phyloP scores from a whole-genome alignment of 2,888 invertebrate genomes.

The Poecilus cupreus region DNA sequence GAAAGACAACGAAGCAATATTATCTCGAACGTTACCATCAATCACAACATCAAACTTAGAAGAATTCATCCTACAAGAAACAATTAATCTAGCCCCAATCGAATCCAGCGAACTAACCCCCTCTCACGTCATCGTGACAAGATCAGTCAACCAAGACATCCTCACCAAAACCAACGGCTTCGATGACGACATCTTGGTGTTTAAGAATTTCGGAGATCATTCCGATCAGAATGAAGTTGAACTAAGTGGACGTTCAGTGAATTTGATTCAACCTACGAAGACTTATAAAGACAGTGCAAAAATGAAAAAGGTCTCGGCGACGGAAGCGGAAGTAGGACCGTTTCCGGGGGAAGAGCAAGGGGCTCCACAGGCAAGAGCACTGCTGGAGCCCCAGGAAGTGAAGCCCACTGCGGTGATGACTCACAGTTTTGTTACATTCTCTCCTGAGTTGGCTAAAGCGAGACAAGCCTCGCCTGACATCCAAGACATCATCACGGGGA shows the following conservation, averaged over 20 bases:
- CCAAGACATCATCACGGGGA: constrained; percentile 92
- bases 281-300: constrained; percentile 73
- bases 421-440: constrained; percentile 75
- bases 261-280: constrained; percentile 76
- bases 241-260: constrained; percentile 67
- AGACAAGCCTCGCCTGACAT: constrained; percentile 85
- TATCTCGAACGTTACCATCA: constrained; percentile 41
- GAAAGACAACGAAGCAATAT: constrained; percentile 59
- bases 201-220: constrained; percentile 76
- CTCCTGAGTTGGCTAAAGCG: constrained; percentile 70
- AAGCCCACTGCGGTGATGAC: constrained; percentile 72
- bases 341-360: constrained; percentile 85
- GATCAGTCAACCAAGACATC: constrained; percentile 71
- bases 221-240: constrained; percentile 74
- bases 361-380: constrained; percentile 83
- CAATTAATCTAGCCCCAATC: constrained; percentile 52
- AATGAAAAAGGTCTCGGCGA: constrained; percentile 69
- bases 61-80: constrained; percentile 51
- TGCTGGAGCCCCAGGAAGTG: constrained; percentile 79
- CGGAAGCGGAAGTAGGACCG: constrained; percentile 69
- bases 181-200: constrained; percentile 74
- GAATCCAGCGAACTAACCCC: constrained; percentile 58
- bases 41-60: constrained; percentile 48
- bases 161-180: constrained; percentile 74
- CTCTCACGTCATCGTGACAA: constrained; percentile 73